Conservation (phyloP, 37 sponge, comb jelly and placozoan genomes). For the Haliclona indistincta region DNA sequence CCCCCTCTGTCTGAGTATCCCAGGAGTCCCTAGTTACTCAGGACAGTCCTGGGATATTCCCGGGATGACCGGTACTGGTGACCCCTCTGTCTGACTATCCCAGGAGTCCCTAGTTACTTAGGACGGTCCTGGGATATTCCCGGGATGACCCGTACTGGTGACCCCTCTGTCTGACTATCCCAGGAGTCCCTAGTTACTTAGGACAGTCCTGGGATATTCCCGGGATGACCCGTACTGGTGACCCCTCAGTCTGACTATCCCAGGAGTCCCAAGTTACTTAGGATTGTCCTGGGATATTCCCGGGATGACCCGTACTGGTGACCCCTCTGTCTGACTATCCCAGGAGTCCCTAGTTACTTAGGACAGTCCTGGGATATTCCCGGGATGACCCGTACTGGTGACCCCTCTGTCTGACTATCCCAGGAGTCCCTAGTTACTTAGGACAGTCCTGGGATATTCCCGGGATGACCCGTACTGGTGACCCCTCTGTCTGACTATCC, state of each 20-base stretch:
- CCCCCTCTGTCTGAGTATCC: too few relatives aligned
- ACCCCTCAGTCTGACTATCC: background rate
- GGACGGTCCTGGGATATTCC: background rate
- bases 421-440: background rate
- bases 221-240: background rate
- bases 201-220: background rate
- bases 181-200: background rate
- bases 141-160: background rate
- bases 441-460: background rate
- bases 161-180: constrained; percentile 1
- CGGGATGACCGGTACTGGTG: too few relatives aligned
- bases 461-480: background rate
- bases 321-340: constrained; percentile 1
- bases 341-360: background rate
- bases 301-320: background rate
- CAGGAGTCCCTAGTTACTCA: too few relatives aligned
- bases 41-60: too few relatives aligned
- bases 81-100: too few relatives aligned
- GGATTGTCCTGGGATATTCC: background rate
- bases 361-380: background rate
- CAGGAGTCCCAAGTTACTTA: background rate
- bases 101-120: too few relatives aligned
- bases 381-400: background rate
- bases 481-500: constrained; percentile 1
- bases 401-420: constrained; percentile 1